phyloP scores from a whole-genome alignment of 1,140 invertebrate genomes.

The Platorchestia sp. region DNA sequence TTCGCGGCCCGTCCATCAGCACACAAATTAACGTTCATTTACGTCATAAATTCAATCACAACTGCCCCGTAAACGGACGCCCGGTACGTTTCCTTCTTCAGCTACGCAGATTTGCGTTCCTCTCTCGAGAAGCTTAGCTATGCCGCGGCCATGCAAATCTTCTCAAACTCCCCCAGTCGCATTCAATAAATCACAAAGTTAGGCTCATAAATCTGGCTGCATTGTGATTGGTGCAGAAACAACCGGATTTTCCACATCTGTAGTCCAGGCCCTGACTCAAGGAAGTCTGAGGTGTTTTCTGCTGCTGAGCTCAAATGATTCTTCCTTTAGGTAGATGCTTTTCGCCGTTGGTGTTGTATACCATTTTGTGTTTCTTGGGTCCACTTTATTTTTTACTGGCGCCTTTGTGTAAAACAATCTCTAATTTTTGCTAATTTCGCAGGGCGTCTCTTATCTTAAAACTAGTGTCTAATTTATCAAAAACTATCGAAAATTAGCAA shows the following conservation, averaged over 20 bases:
- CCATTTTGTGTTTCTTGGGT: no score
- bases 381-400: no score
- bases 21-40: not conserved
- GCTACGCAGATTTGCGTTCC: not conserved
- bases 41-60: not conserved
- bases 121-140: not conserved
- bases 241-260: slow-evolving; percentile 49
- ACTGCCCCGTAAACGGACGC: not conserved
- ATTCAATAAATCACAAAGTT: slow-evolving; percentile 54
- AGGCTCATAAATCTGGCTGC: slow-evolving; percentile 49
- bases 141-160: slow-evolving; percentile 7
- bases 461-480: no score
- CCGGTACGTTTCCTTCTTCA: not conserved
- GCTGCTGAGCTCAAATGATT: not conserved
- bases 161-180: slow-evolving; percentile 34
- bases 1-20: not conserved
- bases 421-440: no score
- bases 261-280: not conserved
- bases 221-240: slow-evolving; percentile 49
- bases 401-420: no score
- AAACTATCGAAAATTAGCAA: no score
- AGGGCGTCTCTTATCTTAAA: no score
- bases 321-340: not conserved
- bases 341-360: not conserved
- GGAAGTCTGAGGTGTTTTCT: not conserved